A percentile compares a stretch with the other conserved stretches of the same genome.
Conservation (phyloP, 2,888 invertebrate species). For the Molorchus minor region DNA sequence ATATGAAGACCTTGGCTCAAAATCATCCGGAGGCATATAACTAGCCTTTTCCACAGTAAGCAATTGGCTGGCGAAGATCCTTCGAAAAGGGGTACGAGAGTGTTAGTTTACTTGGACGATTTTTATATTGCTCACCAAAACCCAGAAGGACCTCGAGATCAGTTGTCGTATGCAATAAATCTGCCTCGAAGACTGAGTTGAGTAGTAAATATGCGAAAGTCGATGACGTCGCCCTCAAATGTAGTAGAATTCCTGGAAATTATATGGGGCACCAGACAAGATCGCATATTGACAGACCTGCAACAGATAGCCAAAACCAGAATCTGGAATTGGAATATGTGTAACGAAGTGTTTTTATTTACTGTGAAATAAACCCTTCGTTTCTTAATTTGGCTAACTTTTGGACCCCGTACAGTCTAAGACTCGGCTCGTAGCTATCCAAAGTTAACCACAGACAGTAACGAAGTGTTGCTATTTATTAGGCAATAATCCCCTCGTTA, state of each 20-base stretch:
- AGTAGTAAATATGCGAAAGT: slow-evolving; percentile 28
- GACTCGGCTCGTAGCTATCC: too few relatives aligned
- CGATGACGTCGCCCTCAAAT: slow-evolving; percentile 7
- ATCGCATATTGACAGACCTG: background rate
- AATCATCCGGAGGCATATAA: background rate
- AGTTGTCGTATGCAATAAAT: slow-evolving; percentile 15
- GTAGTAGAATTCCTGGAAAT: slow-evolving; percentile 31
- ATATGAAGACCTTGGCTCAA: background rate
- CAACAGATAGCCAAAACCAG: background rate
- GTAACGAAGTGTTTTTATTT: too few relatives aligned
- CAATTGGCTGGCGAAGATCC: slow-evolving; percentile 42
- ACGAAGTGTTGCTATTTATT: too few relatives aligned
- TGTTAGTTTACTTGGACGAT: slow-evolving; percentile 48
- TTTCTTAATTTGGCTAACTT: too few relatives aligned
- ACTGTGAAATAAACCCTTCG: too few relatives aligned
- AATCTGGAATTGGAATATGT: slow-evolving; percentile 17
- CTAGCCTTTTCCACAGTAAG: slow-evolving; percentile 39
- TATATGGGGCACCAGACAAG: slow-evolving; percentile 25
- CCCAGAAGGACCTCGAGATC: slow-evolving; percentile 1
- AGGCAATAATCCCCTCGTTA: too few relatives aligned
- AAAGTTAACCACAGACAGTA: too few relatives aligned
- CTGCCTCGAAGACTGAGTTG: slow-evolving; percentile 12
- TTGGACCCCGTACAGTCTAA: too few relatives aligned
- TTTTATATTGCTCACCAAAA: slow-evolving; percentile 28
- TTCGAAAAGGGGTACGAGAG: slow-evolving; percentile 37